A percentile compares a stretch with the other conserved stretches of the same genome.
These are phyloP conservation scores for Achroia grisella DNA, from an alignment of 1,140 invertebrate genomes.

Conservation along the genomic window DNA sequence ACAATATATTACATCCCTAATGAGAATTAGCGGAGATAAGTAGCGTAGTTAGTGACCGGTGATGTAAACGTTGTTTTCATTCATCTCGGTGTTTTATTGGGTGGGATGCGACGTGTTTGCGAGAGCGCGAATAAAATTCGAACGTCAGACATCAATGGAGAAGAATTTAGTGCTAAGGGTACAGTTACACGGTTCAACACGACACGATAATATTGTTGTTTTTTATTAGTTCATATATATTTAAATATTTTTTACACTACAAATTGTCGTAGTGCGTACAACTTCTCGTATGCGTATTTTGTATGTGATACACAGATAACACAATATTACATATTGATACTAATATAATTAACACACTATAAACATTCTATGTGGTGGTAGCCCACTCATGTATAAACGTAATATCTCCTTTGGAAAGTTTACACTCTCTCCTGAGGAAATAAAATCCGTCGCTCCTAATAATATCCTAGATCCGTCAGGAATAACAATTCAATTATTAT, in stretches of 20 bases:
- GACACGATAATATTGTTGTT: slow-evolving; percentile 7
- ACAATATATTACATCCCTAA: too few relatives aligned
- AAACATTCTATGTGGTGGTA: too few relatives aligned
- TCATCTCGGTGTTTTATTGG: slow-evolving; percentile 20
- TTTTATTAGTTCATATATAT: background rate
- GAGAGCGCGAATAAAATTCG: slow-evolving; percentile 21
- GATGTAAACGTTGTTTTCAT: slow-evolving; percentile 39
- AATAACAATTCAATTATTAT: too few relatives aligned
- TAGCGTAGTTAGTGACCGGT: slow-evolving; percentile 13
- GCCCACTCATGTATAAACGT: too few relatives aligned
- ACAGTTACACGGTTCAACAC: slow-evolving; percentile 18
- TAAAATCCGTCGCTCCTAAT: too few relatives aligned
- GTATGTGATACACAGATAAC: too few relatives aligned
- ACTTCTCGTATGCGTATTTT: too few relatives aligned
- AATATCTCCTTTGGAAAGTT: too few relatives aligned
- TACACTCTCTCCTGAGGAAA: too few relatives aligned
- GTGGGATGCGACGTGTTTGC: slow-evolving; percentile 21
- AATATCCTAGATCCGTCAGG: too few relatives aligned
- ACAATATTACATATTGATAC: too few relatives aligned
- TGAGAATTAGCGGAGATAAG: background rate
- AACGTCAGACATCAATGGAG: slow-evolving; percentile 35
- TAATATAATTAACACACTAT: too few relatives aligned
- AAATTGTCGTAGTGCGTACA: background rate
- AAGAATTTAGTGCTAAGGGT: slow-evolving; percentile 6
- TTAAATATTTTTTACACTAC: background rate